phyloP scores from a whole-genome alignment of 2,888 invertebrate species.

The Cantharis rufa region DNA sequence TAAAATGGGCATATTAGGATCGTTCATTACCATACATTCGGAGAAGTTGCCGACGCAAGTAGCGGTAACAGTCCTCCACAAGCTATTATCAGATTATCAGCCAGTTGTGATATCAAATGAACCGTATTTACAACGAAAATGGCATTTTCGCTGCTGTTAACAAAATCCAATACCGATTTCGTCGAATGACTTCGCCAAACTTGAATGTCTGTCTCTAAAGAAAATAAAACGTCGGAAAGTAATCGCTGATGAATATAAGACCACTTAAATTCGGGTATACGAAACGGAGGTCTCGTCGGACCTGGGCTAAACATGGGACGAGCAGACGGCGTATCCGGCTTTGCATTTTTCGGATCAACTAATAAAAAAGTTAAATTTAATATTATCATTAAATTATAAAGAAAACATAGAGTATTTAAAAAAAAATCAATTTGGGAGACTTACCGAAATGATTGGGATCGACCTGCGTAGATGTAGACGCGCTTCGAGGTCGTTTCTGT shows the following conservation, averaged over 20 bases:
- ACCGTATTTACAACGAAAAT: slow-evolving; percentile 99
- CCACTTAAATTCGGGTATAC: slow-evolving; percentile 99
- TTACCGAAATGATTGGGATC: slow-evolving; percentile 85
- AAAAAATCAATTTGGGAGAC: slow-evolving; percentile 39
- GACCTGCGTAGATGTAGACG: slow-evolving; percentile 81
- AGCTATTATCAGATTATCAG: slow-evolving; percentile 98
- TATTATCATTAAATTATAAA: neutral
- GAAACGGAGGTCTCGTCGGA: slow-evolving; percentile 91
- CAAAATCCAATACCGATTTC: slow-evolving; percentile 96
- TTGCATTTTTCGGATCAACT: slow-evolving; percentile 61
- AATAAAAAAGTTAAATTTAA: neutral
- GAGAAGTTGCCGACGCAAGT: slow-evolving; percentile 96
- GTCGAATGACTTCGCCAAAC: slow-evolving; percentile 90
- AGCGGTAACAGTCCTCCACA: slow-evolving; percentile 96
- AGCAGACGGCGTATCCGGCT: slow-evolving; percentile 66
- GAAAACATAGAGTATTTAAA: too few relatives aligned
- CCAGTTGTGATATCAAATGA: slow-evolving; percentile 97
- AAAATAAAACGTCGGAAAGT: slow-evolving; percentile 93
- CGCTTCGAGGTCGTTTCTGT: slow-evolving; percentile 74
- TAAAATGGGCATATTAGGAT: neutral
- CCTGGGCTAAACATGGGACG: slow-evolving; percentile 94
- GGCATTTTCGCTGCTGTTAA: slow-evolving; percentile 97
- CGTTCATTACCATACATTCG: slow-evolving; percentile 77
- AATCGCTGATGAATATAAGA: slow-evolving; percentile 97
- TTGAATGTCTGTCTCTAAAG: slow-evolving; percentile 97